These are phyloP conservation scores for Ptilodon capucinus DNA, from an alignment of 2,888 invertebrate species.

Conservation along the genomic window DNA sequence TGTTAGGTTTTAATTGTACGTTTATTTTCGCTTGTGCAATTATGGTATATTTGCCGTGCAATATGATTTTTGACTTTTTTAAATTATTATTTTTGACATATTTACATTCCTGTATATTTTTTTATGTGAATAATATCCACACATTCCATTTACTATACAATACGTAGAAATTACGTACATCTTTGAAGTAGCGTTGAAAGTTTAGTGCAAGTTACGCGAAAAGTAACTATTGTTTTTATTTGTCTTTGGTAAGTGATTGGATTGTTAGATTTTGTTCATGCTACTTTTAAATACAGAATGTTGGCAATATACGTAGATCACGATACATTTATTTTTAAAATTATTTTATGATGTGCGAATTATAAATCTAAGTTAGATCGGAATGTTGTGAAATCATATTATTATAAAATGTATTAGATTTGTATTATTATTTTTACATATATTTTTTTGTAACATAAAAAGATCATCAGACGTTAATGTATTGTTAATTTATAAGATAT, in stretches of 20 bases:
- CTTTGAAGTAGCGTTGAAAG: too few species aligned
- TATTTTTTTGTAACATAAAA: constrained; percentile 4
- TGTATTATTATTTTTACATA: background rate
- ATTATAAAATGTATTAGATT: background rate
- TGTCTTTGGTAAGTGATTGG: too few species aligned
- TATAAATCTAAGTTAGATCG: background rate
- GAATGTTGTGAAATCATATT: background rate
- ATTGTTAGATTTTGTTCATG: too few species aligned
- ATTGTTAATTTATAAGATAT: constrained; percentile 61
- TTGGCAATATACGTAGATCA: too few species aligned
- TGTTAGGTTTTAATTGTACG: background rate
- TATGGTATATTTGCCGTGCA: constrained; percentile 6
- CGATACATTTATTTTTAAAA: too few species aligned
- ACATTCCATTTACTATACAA: constrained; percentile 24
- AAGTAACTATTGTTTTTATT: too few species aligned
- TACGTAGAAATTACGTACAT: background rate
- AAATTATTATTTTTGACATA: constrained; percentile 1
- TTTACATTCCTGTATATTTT: constrained; percentile 26
- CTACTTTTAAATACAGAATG: too few species aligned
- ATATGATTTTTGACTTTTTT: constrained; percentile 3
- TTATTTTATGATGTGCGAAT: background rate
- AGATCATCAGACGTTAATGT: constrained; percentile 17
- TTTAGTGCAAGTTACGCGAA: too few species aligned
- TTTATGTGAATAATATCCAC: constrained; percentile 13
- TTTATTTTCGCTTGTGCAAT: background rate